Percentiles rank a stretch among this genome's conserved stretches.
Conservation (phyloP, 2,888 invertebrate species). For the Marronus borbonicus region DNA sequence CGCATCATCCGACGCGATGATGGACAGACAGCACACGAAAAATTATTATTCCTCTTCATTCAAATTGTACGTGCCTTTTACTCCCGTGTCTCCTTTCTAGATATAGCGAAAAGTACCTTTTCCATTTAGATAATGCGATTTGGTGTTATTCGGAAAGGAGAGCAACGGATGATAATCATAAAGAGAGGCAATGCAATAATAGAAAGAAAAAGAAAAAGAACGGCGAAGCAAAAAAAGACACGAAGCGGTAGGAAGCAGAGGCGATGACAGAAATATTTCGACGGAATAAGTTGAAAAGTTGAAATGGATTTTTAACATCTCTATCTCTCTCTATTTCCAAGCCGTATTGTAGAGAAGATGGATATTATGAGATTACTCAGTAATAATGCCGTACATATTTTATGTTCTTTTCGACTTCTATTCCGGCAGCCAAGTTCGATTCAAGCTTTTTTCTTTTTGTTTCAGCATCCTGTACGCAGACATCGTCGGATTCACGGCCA, state of each 20-base stretch:
- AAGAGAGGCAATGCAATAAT: slow-evolving; percentile 5
- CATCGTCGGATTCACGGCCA: slow-evolving; percentile 97
- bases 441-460: slow-evolving; percentile 60
- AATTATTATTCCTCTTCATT: neutral
- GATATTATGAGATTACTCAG: neutral
- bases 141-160: neutral
- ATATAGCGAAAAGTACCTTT: slow-evolving; percentile 21
- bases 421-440: neutral
- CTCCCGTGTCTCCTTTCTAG: neutral
- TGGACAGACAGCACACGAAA: slow-evolving; percentile 8
- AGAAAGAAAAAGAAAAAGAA: neutral
- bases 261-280: no score
- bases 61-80: neutral
- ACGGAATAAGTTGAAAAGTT: no score
- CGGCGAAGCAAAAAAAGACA: neutral
- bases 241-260: neutral
- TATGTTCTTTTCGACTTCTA: neutral
- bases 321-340: neutral
- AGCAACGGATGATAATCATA: neutral
- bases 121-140: slow-evolving; percentile 38
- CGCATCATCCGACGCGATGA: neutral
- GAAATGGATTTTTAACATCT: neutral
- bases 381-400: neutral
- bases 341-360: neutral
- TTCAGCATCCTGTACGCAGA: slow-evolving; percentile 96